Percentiles rank a stretch among this genome's conserved stretches.
These are phyloP conservation scores for Wiebesia pumilae DNA, from an alignment of 1,140 invertebrate species.

Conservation along the genomic window DNA sequence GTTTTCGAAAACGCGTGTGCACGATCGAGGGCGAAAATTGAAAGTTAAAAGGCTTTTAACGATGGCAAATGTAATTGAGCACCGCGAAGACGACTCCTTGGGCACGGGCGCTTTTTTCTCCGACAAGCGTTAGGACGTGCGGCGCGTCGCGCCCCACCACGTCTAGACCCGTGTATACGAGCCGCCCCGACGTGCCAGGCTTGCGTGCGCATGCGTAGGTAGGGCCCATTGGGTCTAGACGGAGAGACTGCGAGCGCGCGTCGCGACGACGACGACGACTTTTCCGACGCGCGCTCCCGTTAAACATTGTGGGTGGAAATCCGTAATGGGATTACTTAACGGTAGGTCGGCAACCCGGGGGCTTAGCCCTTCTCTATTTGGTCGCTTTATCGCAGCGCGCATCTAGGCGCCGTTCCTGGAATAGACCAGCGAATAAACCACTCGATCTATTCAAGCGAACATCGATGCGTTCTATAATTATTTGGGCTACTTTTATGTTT, in stretches of 20 bases:
- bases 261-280: conserved; percentile 28
- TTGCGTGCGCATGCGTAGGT: not conserved
- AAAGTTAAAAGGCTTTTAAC: conserved; percentile 46
- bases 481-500: no score
- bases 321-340: conserved; percentile 47
- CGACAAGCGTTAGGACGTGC: not conserved
- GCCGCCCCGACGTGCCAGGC: no score
- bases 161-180: conserved; percentile 14
- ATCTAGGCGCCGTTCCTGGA: not conserved
- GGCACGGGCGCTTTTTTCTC: not conserved
- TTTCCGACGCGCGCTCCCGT: conserved; percentile 6
- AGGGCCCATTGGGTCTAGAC: conserved; percentile 27
- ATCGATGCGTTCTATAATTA: not conserved
- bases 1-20: not conserved
- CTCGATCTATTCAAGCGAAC: not conserved
- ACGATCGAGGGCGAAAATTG: conserved; percentile 24
- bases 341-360: not conserved
- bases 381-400: not conserved
- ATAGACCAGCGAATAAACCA: not conserved
- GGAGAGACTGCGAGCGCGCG: not conserved
- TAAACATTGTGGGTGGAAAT: conserved; percentile 39
- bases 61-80: not conserved
- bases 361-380: not conserved
- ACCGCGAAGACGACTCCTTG: not conserved
- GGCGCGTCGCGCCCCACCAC: not conserved